Base-by-base conservation (phyloP, 1,140 invertebrate genomes). In the Listronotus oregonensis region DNA sequence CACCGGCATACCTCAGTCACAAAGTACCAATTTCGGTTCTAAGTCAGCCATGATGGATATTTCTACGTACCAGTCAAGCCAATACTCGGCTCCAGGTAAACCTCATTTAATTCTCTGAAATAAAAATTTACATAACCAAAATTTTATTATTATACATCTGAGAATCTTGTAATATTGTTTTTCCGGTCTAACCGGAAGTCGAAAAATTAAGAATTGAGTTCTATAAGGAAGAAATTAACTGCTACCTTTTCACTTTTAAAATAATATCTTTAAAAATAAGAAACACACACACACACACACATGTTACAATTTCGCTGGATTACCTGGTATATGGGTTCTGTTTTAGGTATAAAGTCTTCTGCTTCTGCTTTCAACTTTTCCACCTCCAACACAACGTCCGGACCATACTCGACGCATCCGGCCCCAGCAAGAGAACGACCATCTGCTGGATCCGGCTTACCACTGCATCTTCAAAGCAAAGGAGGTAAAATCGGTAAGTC, bases 281-380 rank as follows among this genome's bases (percentile, higher is more conserved):
- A n/a, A n/a, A n/a, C n/a, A n/a, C n/a, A n/a, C n/a, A n/a, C n/a
- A n/a, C n/a, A n/a, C n/a, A n/a, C n/a, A n/a, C n/a, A n/a, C n/a
- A 17, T 46, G 7, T 14, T 7, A 6, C 6, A 9, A 9, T 46
- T 9, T 10, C 7, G 6, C 15, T 46, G 6, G 14, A 6, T 10
- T 46, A 17, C 14, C 7, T 46, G 6, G 14, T 46, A 9, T n/a
- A n/a, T n/a, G n/a, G n/a, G n/a, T n/a, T n/a, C 6, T 49, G 6
- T 52, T 52, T 34, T 17, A 61, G 58, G 81, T 3, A 76, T 80
- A 32, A 80, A 81, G 68, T 84, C 82, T 18, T 85, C 84, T n/a
- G 78, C 83, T 15, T 84, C 84, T 40, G 83, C 78, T 60, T 84
- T 82, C 65, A 84, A 82, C 15, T 85, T 84, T 54, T 64, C 65